phyloP scores from a whole-genome alignment of 1,140 invertebrate genomes.

The Atta cephalotes region DNA sequence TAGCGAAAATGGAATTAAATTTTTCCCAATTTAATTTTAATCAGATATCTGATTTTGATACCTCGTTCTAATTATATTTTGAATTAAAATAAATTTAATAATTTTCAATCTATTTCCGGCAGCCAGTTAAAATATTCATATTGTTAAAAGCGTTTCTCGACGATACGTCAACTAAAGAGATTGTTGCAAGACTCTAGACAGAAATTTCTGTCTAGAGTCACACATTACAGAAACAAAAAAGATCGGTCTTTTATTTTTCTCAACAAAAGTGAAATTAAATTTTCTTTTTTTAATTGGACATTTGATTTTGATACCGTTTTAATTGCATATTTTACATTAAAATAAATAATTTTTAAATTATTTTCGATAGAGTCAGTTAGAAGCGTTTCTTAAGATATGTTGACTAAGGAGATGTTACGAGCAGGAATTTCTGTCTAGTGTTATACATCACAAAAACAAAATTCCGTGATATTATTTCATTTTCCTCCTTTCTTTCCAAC shows the following conservation, averaged over 20 bases:
- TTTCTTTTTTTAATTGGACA: neutral
- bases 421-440: neutral
- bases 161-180: neutral
- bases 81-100: neutral
- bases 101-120: neutral
- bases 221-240: neutral
- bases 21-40: neutral
- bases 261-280: neutral
- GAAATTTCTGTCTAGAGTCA: neutral
- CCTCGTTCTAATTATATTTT: neutral
- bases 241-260: neutral
- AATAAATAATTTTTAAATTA: neutral
- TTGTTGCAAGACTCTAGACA: neutral
- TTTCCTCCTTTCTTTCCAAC: neutral
- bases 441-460: neutral
- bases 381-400: neutral
- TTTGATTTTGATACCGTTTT: neutral
- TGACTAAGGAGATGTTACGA: neutral
- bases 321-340: neutral
- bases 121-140: slow-evolving; percentile 1
- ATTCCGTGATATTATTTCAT: slow-evolving; percentile 19
- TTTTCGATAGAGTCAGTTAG: neutral
- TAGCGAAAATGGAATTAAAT: neutral
- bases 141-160: neutral
- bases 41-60: neutral